Evolutionary conservation across 2,888 invertebrate genomes (phyloP).

Genomic region (Xylota segnis): DNA sequence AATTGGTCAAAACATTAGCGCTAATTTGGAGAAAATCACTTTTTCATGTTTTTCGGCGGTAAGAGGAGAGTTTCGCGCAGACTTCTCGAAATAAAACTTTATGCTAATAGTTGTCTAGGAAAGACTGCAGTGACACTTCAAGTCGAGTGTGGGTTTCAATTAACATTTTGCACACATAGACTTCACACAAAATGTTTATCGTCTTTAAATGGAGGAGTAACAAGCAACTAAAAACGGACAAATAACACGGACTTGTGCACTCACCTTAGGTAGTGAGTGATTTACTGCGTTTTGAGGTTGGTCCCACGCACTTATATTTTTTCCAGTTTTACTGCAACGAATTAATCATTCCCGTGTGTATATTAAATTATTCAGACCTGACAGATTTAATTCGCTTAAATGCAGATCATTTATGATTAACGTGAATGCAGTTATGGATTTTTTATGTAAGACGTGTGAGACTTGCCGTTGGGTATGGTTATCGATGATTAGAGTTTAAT

Average conservation of each 20-base stretch:
- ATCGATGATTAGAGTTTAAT: not conserved
- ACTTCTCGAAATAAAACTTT: slow-evolving; percentile 13
- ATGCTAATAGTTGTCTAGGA: slow-evolving; percentile 47
- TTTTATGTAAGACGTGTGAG: slow-evolving; percentile 32
- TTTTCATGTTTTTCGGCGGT: slow-evolving; percentile 3
- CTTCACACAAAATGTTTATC: slow-evolving; percentile 31
- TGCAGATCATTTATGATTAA: slow-evolving; percentile 30
- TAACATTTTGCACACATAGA: slow-evolving; percentile 41
- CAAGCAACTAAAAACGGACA: not conserved
- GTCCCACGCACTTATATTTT: slow-evolving; percentile 46
- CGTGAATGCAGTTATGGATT: slow-evolving; percentile 1
- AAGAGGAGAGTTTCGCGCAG: not conserved
- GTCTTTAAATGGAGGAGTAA: slow-evolving; percentile 42
- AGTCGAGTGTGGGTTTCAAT: slow-evolving; percentile 48
- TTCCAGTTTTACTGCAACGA: slow-evolving; percentile 5
- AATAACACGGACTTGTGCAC: not conserved
- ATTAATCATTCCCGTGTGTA: slow-evolving; percentile 40
- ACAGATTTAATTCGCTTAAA: slow-evolving; percentile 57
- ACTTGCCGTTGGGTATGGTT: not conserved
- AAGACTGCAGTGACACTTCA: slow-evolving; percentile 44
- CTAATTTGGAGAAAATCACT: slow-evolving; percentile 32
- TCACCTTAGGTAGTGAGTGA: slow-evolving; percentile 31
- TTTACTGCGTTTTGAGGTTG: slow-evolving; percentile 25
- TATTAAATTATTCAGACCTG: slow-evolving; percentile 61
- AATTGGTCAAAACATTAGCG: slow-evolving; percentile 55